Conservation (phyloP, 2,113 vertebrate species). For the Pitta sordida region DNA sequence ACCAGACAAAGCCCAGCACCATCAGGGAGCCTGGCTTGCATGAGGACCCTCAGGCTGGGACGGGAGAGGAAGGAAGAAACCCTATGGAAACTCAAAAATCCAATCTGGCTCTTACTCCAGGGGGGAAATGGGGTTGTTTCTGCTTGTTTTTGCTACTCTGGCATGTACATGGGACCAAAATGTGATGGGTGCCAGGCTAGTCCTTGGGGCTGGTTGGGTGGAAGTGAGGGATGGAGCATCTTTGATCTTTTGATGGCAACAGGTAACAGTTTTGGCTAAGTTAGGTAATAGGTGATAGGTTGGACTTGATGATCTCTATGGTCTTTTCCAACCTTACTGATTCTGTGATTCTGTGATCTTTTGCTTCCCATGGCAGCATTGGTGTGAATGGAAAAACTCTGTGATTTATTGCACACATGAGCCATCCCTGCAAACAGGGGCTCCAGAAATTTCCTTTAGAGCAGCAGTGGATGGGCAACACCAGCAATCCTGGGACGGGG, state of each 20-base stretch:
- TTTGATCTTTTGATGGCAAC: background rate
- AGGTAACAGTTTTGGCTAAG: no score
- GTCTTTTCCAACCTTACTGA: no score
- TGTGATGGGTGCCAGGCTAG: background rate
- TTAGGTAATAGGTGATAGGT: no score
- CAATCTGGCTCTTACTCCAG: background rate
- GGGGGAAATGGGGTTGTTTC: accelerated
- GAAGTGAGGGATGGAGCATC: background rate
- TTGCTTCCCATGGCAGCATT: accelerated
- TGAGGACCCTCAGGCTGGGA: accelerated
- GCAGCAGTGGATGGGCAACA: background rate
- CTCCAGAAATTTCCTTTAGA: background rate
- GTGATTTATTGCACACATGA: background rate
- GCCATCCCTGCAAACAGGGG: background rate
- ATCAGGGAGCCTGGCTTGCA: accelerated
- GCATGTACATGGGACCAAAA: background rate
- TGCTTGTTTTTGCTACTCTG: background rate
- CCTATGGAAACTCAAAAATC: background rate
- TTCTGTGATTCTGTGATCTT: no score
- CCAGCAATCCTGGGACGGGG: background rate
- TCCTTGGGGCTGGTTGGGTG: background rate
- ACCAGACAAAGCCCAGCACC: background rate
- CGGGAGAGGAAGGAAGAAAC: background rate
- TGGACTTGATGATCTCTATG: no score
- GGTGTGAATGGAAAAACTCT: accelerated